Evolutionary conservation across 2,797 vertebrate genomes (phyloP).

Genomic region (Pantherophis alleghaniensis): DNA sequence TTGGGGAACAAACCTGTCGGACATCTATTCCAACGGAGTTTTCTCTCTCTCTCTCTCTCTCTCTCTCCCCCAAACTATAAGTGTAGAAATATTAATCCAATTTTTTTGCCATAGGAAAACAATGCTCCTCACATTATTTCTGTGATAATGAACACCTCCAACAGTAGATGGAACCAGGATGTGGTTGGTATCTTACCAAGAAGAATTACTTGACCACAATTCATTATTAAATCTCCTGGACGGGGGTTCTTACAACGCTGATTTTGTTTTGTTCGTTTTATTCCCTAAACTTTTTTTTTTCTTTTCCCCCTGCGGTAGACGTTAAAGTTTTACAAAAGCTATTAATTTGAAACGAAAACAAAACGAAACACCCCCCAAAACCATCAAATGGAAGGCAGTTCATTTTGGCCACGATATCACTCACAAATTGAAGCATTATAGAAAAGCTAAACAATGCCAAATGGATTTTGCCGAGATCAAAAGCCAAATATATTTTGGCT

Average conservation of each 20-base stretch:
- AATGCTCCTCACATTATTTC: neutral
- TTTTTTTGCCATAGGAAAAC: neutral
- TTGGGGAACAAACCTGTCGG: neutral
- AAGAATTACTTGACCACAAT: neutral
- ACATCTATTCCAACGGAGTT: neutral
- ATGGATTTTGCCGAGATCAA: slow-evolving; percentile 78
- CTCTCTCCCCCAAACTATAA: neutral
- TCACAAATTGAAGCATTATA: slow-evolving; percentile 73
- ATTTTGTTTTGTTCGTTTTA: neutral
- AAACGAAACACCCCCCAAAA: neutral
- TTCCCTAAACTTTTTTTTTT: slow-evolving; percentile 38
- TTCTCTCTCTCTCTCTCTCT: neutral
- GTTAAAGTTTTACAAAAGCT: slow-evolving; percentile 59
- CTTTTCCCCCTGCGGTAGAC: slow-evolving; percentile 2
- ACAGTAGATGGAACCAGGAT: neutral
- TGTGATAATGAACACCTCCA: neutral
- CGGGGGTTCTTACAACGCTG: neutral
- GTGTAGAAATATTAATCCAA: neutral
- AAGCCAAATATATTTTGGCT: slow-evolving; percentile 73
- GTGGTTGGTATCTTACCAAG: neutral
- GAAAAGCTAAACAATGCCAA: slow-evolving; percentile 82
- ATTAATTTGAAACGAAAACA: slow-evolving; percentile 48
- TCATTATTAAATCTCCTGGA: neutral
- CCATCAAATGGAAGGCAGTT: slow-evolving; percentile 58
- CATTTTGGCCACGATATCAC: slow-evolving; percentile 61